These are phyloP conservation scores for Ibidorhyncha struthersii DNA, from an alignment of 2,113 vertebrate genomes.

Conservation along the genomic window DNA sequence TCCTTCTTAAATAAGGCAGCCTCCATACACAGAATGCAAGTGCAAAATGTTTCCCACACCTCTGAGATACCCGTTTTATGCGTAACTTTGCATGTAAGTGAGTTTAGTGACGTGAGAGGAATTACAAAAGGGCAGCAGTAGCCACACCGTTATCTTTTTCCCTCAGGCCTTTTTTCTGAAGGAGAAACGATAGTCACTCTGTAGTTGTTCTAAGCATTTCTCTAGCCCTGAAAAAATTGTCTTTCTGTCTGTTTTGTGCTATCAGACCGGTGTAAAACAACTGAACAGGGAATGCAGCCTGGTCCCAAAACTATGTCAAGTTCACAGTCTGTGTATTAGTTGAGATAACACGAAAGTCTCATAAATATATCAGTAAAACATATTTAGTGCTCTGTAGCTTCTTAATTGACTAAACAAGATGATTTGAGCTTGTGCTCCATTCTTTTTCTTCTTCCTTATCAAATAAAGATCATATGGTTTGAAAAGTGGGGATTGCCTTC, in stretches of 20 bases:
- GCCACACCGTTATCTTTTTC: rapidly evolving
- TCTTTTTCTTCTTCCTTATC: not conserved
- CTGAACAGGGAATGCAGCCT: not conserved
- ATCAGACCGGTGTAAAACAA: not conserved
- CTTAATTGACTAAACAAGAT: not conserved
- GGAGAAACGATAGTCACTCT: not conserved
- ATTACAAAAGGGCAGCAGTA: not conserved
- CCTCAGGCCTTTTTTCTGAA: not conserved
- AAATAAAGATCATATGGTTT: not conserved
- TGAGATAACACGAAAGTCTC: rapidly evolving
- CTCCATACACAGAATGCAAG: too few species aligned
- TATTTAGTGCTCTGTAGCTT: not conserved
- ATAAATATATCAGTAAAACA: not conserved
- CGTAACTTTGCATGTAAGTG: rapidly evolving
- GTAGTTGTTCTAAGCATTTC: not conserved
- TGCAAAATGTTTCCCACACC: rapidly evolving
- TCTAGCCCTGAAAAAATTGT: not conserved
- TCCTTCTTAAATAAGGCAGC: not conserved
- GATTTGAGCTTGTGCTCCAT: not conserved
- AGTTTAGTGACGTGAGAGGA: not conserved
- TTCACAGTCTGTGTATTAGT: not conserved
- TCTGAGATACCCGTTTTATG: not conserved
- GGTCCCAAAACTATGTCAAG: not conserved
- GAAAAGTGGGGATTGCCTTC: not conserved
- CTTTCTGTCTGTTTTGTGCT: not conserved